Base-by-base conservation (phyloP, 2,888 invertebrate genomes). In the Tenthredo livida region DNA sequence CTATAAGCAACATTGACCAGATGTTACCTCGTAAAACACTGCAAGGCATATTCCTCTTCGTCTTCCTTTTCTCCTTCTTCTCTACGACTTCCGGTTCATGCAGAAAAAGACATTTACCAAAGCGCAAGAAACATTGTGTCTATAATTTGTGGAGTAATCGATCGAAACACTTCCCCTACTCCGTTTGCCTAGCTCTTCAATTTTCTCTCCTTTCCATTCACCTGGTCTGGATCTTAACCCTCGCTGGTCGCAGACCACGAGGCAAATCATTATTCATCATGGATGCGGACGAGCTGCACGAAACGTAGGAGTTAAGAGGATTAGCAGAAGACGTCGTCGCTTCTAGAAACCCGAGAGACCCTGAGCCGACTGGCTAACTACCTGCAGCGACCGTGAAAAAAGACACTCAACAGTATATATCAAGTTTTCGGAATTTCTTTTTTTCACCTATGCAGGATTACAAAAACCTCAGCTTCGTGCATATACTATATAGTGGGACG, bases 241-340 rank as follows among this genome's bases (percentile, higher is more conserved):
- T 21, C 61, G n/a, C 37, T 2, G 58, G 9, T 37, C n/a, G n/a
- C n/a, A 25, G 3, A 78, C 78, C 78, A 50, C 58, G 78, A n/a
- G 78, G 50, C 21, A 21, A 78, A 80, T 80, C 80, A 80, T 80
- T 80, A 80, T 80, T 80, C 80, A 80, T 80, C 58, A n/a, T 15
- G 80, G 80, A 80, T 40, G 15, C 33, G 40, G 61, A 77, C 77
- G 29, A 50, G 29, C 77, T 77, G 33, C 67, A 77, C 25, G 77
- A 77, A 77, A 33, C 40, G 58, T 61, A 78, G 80, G 40, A 80
- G 80, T 58, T 80, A 80, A 80, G 61, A 80, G 80, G 80, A 80
- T 80, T 80, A 80, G 80, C 80, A 80, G 61, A 80, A 58, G 33
- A 61, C 80, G 80, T 80, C 80, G 61, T 80, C 80, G 80, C 80